Percentiles rank a stretch among this genome's conserved stretches.
phyloP scores from a whole-genome alignment of 2,113 vertebrate genomes.

The Epinephelus moara region DNA sequence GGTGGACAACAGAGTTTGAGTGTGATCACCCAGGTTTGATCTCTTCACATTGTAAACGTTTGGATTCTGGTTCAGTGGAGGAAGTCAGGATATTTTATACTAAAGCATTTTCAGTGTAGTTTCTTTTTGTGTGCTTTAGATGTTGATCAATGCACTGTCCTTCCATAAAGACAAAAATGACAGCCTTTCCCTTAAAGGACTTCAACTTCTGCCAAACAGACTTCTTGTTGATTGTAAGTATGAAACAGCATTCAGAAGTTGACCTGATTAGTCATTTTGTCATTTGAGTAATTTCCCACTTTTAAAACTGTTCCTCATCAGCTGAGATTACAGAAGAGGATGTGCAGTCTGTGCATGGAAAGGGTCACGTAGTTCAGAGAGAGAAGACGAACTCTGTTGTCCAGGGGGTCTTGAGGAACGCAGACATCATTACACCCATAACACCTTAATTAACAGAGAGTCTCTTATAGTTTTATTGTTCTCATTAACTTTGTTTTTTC shows the following conservation, averaged over 20 bases:
- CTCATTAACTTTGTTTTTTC: neutral
- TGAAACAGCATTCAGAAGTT: slow-evolving; percentile 29
- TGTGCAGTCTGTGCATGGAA: slow-evolving; percentile 77
- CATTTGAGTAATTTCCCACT: neutral
- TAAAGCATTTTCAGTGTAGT: neutral
- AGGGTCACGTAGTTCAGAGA: slow-evolving; percentile 80
- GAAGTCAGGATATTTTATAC: neutral
- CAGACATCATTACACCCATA: slow-evolving; percentile 84
- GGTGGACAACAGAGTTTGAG: slow-evolving; percentile 84
- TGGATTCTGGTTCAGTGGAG: neutral
- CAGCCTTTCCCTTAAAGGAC: slow-evolving; percentile 85
- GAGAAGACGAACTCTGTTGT: slow-evolving; percentile 83
- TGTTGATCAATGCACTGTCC: slow-evolving; percentile 86
- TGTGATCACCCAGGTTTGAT: slow-evolving; percentile 85
- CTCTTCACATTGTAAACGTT: neutral
- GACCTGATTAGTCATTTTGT: neutral
- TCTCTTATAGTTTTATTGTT: neutral
- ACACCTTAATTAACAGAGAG: slow-evolving; percentile 65
- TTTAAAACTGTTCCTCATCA: slow-evolving; percentile 49
- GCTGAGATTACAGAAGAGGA: slow-evolving; percentile 86
- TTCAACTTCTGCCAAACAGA: slow-evolving; percentile 83
- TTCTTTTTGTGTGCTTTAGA: slow-evolving; percentile 70
- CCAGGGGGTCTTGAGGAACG: slow-evolving; percentile 85
- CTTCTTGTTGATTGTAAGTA: slow-evolving; percentile 86
- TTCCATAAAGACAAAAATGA: slow-evolving; percentile 87